phyloP scores from a whole-genome alignment of 2,888 invertebrate species.

The Agrochola circellaris region DNA sequence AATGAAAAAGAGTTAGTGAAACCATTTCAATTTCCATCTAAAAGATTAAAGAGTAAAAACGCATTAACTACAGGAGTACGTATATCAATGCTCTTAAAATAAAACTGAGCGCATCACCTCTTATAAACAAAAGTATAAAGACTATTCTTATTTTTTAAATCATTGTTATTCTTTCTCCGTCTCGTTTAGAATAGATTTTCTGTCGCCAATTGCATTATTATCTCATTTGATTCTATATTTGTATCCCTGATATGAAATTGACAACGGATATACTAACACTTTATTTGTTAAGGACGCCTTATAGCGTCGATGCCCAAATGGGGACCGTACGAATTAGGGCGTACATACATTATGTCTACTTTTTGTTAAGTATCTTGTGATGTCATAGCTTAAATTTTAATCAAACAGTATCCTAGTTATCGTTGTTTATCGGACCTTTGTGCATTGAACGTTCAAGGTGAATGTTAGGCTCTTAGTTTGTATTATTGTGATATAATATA shows the following conservation, averaged over 20 bases:
- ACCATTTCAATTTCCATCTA: neutral
- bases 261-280: conserved; percentile 36
- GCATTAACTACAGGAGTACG: conserved; percentile 19
- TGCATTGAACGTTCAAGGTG: conserved; percentile 38
- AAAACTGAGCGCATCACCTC: conserved; percentile 33
- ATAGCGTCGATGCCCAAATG: conserved; percentile 51
- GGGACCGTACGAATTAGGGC: conserved; percentile 39
- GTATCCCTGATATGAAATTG: conserved; percentile 17
- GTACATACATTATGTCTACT: conserved; percentile 10
- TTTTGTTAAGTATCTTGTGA: conserved; percentile 50
- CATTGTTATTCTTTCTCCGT: conserved; percentile 52
- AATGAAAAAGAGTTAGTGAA: neutral
- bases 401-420: conserved; percentile 34
- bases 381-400: conserved; percentile 48
- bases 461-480: conserved; percentile 10
- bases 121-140: conserved; percentile 22
- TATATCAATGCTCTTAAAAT: conserved; percentile 39
- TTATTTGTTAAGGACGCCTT: conserved; percentile 43
- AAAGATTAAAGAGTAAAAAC: conserved; percentile 16
- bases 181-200: conserved; percentile 31
- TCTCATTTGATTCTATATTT: conserved; percentile 24
- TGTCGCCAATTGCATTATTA: conserved; percentile 38
- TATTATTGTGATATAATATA: conserved; percentile 1
- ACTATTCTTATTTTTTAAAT: conserved; percentile 44
- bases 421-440: conserved; percentile 20